Conservation (phyloP, 2,888 invertebrate species). For the Nomada flava region DNA sequence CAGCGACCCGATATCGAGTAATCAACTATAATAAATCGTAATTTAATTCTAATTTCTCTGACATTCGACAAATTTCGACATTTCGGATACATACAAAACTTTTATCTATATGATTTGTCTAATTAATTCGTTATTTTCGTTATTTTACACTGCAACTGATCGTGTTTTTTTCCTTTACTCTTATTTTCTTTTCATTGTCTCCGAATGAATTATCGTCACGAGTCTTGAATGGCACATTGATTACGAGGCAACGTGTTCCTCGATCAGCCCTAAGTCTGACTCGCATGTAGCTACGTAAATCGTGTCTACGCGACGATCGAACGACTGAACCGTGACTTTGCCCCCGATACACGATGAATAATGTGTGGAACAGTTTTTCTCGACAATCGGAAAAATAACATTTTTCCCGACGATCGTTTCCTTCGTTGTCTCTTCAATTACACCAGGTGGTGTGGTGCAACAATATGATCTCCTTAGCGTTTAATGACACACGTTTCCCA, state of each 20-base stretch:
- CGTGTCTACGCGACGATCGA: constrained; percentile 50
- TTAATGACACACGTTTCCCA: not conserved
- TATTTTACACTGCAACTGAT: not conserved
- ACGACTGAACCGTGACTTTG: constrained; percentile 68
- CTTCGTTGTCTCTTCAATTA: not conserved
- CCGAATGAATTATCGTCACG: constrained; percentile 49
- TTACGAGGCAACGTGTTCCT: constrained; percentile 42
- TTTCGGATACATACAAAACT: too few relatives aligned
- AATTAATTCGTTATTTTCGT: constrained; percentile 36
- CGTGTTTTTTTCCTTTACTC: not conserved
- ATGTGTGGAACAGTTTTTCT: constrained; percentile 45
- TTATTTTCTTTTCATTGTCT: constrained; percentile 11
- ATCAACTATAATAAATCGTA: not conserved
- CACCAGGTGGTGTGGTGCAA: not conserved
- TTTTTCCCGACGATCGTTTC: not conserved
- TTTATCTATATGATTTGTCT: not conserved
- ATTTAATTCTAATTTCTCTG: not conserved
- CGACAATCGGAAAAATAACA: constrained; percentile 25
- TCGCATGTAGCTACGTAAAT: constrained; percentile 51
- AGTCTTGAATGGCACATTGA: constrained; percentile 48
- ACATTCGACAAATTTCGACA: too few relatives aligned
- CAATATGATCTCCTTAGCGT: not conserved
- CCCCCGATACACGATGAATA: constrained; percentile 62
- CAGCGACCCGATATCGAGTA: not conserved
- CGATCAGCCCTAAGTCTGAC: constrained; percentile 29